Conservation (phyloP, 2,113 vertebrate genomes). For the Ciconia maguari region DNA sequence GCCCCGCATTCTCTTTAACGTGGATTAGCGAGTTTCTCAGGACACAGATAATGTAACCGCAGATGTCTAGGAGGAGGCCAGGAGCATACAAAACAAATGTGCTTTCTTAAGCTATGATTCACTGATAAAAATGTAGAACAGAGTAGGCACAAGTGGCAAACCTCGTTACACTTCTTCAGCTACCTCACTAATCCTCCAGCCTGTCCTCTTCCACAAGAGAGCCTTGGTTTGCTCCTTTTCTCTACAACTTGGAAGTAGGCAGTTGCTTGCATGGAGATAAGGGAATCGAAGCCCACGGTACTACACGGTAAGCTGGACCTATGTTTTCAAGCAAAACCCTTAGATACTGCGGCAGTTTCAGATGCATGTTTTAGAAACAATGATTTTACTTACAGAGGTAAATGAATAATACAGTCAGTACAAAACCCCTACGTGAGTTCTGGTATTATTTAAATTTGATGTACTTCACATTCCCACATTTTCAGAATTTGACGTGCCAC, state of each 20-base stretch:
- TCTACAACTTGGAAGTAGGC: neutral
- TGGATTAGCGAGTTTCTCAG: neutral
- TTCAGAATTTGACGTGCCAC: neutral
- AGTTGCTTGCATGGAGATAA: fast-evolving
- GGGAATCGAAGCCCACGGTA: neutral
- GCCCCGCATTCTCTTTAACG: neutral
- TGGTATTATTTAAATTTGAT: neutral
- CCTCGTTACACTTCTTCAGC: neutral
- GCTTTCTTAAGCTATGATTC: neutral
- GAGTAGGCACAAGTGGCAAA: neutral
- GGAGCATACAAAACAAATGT: neutral
- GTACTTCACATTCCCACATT: neutral
- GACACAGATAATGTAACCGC: fast-evolving
- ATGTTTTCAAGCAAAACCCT: neutral
- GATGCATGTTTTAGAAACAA: neutral
- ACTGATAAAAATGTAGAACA: neutral
- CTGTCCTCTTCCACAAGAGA: neutral
- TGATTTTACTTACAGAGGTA: neutral
- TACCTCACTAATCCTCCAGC: neutral
- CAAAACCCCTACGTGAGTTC: neutral
- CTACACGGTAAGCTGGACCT: neutral
- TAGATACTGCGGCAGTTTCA: neutral
- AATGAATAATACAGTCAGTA: neutral
- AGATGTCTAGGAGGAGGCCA: neutral
- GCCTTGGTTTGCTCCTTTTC: neutral